Percentiles rank a stretch among this genome's conserved stretches.
phyloP scores from a whole-genome alignment of 2,113 vertebrate species.

The Triplophysa tibetana region DNA sequence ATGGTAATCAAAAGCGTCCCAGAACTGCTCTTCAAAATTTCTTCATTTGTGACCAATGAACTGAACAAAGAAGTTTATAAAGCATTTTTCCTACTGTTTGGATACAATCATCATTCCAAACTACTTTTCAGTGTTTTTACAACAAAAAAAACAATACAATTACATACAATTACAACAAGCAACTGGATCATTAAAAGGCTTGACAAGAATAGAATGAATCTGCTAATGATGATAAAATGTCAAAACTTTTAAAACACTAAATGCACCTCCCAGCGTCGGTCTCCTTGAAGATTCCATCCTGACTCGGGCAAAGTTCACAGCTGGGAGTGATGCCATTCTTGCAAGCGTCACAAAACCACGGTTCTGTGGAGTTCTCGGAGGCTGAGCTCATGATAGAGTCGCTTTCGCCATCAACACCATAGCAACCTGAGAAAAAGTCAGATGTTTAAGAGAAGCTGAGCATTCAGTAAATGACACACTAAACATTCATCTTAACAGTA shows the following conservation, averaged over 20 bases:
- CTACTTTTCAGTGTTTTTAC: too few relatives aligned
- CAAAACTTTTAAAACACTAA: neutral
- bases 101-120: too few relatives aligned
- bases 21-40: too few relatives aligned
- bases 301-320: constrained; percentile 95
- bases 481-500: neutral
- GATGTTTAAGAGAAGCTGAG: neutral
- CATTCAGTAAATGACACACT: neutral
- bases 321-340: constrained; percentile 95
- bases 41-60: too few relatives aligned
- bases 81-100: too few relatives aligned
- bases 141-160: too few relatives aligned
- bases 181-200: neutral
- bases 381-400: constrained; percentile 99
- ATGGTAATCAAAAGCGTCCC: too few relatives aligned
- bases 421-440: constrained; percentile 82
- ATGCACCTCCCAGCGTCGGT: constrained; percentile 95
- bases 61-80: too few relatives aligned
- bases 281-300: constrained; percentile 99
- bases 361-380: constrained; percentile 97
- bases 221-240: constrained; percentile 20
- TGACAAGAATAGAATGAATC: neutral
- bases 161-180: neutral
- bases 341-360: constrained; percentile 98
- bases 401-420: constrained; percentile 97